Evolutionary conservation across 2,797 vertebrate genomes (phyloP).

Genomic region (Rachycentron canadum): DNA sequence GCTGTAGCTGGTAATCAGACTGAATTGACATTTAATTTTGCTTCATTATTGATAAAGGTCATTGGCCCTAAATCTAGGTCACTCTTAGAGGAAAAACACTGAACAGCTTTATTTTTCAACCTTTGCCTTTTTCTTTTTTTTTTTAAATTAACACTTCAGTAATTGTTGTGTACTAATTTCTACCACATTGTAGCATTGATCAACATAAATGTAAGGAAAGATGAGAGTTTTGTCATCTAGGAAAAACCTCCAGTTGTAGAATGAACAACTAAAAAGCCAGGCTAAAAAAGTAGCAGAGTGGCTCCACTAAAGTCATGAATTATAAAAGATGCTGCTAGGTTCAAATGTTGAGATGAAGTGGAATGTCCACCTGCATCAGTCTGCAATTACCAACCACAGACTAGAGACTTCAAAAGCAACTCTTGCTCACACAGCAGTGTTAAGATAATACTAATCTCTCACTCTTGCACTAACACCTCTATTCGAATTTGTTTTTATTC

Average conservation of each 20-base stretch:
- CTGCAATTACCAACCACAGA: constrained; percentile 10
- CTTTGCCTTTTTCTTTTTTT: background rate
- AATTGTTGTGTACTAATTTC: background rate
- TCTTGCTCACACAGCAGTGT: background rate
- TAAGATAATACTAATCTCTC: background rate
- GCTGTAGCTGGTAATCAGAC: background rate
- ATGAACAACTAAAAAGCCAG: constrained; percentile 5
- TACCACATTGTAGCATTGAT: background rate
- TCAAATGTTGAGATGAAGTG: constrained; percentile 30
- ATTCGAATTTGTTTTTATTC: background rate
- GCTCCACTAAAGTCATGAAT: constrained; percentile 43
- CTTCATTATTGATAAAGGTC: background rate
- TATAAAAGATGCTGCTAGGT: constrained; percentile 30
- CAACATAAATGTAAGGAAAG: background rate
- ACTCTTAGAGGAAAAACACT: background rate
- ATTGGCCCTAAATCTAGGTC: background rate
- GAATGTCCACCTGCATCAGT: constrained; percentile 38
- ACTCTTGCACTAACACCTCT: background rate
- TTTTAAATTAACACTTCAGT: background rate
- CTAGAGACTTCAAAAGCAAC: constrained; percentile 1
- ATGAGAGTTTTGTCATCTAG: background rate
- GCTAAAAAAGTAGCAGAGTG: constrained; percentile 13
- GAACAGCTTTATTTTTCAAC: background rate
- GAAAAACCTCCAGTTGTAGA: constrained; percentile 1
- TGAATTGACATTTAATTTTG: background rate